A percentile compares a stretch with the other conserved stretches of the same genome.
Conservation (phyloP, 2,113 vertebrate species). For the Ellobius talpinus region DNA sequence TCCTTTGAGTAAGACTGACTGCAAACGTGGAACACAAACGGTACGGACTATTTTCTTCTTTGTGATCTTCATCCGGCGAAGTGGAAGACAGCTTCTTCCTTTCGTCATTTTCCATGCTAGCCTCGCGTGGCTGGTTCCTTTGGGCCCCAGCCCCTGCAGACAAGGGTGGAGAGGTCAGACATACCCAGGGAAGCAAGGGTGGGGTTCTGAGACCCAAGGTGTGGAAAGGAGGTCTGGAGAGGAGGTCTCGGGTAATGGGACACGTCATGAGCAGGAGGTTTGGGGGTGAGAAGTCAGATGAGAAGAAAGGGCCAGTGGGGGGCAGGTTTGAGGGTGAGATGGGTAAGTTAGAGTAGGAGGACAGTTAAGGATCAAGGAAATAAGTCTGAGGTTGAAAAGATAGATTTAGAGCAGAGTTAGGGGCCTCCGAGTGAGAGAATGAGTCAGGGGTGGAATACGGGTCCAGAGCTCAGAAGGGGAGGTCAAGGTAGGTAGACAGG, state of each 20-base stretch:
- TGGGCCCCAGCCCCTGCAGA: not conserved
- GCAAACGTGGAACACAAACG: not conserved
- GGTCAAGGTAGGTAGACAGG: not conserved
- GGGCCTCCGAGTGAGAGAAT: no score
- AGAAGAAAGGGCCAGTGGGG: not conserved
- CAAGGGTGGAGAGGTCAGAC: not conserved
- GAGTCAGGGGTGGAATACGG: not conserved
- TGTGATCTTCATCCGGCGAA: conserved; percentile 51
- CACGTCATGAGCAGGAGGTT: not conserved
- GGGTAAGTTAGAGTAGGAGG: not conserved
- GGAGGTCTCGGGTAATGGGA: not conserved
- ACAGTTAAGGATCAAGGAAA: not conserved
- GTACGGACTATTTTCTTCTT: conserved; percentile 67
- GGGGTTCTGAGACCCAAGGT: not conserved
- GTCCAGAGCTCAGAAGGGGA: not conserved
- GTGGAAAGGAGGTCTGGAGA: not conserved
- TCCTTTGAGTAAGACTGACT: not conserved
- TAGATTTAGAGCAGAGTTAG: no score
- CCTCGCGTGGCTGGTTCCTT: fast-evolving
- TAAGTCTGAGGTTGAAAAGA: not conserved
- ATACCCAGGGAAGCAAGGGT: fast-evolving
- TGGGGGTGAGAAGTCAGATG: not conserved
- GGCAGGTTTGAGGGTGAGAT: not conserved
- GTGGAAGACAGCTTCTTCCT: not conserved
- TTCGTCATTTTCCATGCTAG: not conserved